A percentile compares a stretch with the other conserved stretches of the same genome.
phyloP scores from a whole-genome alignment of 2,888 invertebrate genomes.

The Parascotia fuliginaria region DNA sequence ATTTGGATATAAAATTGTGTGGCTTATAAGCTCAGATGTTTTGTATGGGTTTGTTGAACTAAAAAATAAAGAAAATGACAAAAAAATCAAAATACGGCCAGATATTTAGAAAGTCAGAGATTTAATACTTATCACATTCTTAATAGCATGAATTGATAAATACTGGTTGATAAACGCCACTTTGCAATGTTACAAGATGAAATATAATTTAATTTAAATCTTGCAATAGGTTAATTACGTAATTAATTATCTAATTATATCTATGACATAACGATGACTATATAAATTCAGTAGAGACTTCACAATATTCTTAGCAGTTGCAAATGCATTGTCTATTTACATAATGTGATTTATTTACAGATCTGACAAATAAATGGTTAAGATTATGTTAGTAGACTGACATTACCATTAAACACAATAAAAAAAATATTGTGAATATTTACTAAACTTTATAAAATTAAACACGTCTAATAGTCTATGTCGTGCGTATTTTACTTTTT shows the following conservation, averaged over 20 bases:
- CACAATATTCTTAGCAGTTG: constrained; percentile 37
- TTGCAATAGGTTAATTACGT: background rate
- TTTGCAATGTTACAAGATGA: no score
- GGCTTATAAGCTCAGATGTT: background rate
- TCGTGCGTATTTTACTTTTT: constrained; percentile 23
- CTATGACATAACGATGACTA: constrained; percentile 1
- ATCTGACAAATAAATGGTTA: background rate
- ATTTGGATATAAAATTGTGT: constrained; percentile 5
- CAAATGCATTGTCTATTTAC: background rate
- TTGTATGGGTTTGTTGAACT: background rate
- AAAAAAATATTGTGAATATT: no score
- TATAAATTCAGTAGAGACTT: constrained; percentile 38
- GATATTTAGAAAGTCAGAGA: no score
- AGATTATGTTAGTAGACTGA: no score
- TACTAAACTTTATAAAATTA: no score
- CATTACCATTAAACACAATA: no score
- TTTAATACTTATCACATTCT: no score
- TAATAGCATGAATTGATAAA: no score
- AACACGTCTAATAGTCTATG: constrained; percentile 30
- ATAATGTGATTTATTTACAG: background rate
- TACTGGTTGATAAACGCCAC: no score
- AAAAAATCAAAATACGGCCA: no score
- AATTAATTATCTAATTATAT: background rate
- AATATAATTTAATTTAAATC: no score
- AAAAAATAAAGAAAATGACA: no score